Evolutionary conservation across 2,797 vertebrate genomes (phyloP), one percentile per base, ranked within the genome.

Genomic region (Botia kubotai): DNA sequence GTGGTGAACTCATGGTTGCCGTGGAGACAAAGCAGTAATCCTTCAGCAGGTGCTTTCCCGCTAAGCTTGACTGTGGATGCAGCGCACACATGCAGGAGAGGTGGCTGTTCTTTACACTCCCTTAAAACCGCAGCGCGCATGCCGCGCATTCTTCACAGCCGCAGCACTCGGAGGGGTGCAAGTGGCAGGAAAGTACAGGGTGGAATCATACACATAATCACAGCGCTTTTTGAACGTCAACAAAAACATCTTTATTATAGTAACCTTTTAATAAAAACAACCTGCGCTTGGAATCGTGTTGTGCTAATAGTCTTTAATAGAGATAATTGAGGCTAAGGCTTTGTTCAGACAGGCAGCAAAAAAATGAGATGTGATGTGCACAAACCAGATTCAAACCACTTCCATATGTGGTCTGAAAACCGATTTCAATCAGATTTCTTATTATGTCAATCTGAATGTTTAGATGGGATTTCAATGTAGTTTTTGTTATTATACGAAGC

Each of bases 131-230:
- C 89, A 50, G 79, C 75, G 86, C 81, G 70, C 83, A 87, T 82
- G 75, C 81, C 79, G 33, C 43, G 52, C 72, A 94, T 92, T 92
- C 91, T 87, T 89, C 8, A 76, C 88, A 90, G 89, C 91, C 89
- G 63, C 89, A 90, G 81, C 71, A 66, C 77, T 87, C 84, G 85
- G 87, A 90, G 87, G 87, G 89, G 58, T 82, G 88, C 88, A 86
- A 86, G 86, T 82, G 87, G 89, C 90, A 89, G 85, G 88, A 87
- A 86, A 89, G 39, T 6, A 19, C 29, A 74, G 46, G 74, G 68
- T 72, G 52, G 46, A 46, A 72, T 67, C 16, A 10, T 14, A 71
- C 26, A 50, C 69, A 52, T 39, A 57, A 50, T 74, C 66, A 23
- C 65, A 53, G 26, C 29, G 63, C 74, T 77, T 72, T 65, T 52